phyloP scores from a whole-genome alignment of 2,888 invertebrate species.

The Holacanthella duospinosa region DNA sequence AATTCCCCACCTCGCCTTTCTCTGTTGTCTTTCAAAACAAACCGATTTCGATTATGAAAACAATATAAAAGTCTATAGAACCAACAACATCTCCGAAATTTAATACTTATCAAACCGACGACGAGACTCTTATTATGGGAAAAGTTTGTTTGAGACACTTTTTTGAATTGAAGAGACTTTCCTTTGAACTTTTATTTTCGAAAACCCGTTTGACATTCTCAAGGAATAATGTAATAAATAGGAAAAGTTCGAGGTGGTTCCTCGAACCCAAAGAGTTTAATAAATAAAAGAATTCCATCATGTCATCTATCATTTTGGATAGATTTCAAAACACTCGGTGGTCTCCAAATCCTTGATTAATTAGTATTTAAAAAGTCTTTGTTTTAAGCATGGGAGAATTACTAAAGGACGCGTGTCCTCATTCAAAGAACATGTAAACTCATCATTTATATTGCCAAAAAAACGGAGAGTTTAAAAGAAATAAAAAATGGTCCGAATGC shows the following conservation, averaged over 20 bases:
- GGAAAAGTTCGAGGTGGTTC: too few species aligned
- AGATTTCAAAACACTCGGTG: background rate
- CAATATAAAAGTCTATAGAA: background rate
- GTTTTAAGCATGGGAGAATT: background rate
- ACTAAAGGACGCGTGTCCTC: background rate
- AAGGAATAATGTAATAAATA: too few species aligned
- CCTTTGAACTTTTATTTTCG: too few species aligned
- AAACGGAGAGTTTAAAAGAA: background rate
- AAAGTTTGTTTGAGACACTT: too few species aligned
- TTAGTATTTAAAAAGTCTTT: constrained; percentile 1
- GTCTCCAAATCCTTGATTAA: background rate
- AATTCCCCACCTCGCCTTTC: constrained; percentile 30
- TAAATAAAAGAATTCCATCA: background rate
- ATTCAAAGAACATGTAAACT: background rate
- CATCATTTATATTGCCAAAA: constrained; percentile 1
- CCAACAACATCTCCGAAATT: too few species aligned
- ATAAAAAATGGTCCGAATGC: too few species aligned
- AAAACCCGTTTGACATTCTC: too few species aligned
- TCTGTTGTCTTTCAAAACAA: constrained; percentile 37
- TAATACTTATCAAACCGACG: too few species aligned
- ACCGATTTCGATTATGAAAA: constrained; percentile 34
- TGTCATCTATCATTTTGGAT: background rate
- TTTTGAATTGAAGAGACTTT: too few species aligned
- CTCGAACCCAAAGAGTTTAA: too few species aligned
- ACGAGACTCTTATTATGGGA: too few species aligned